phyloP scores from a whole-genome alignment of 2,797 vertebrate species.

The Champsocephalus gunnari region DNA sequence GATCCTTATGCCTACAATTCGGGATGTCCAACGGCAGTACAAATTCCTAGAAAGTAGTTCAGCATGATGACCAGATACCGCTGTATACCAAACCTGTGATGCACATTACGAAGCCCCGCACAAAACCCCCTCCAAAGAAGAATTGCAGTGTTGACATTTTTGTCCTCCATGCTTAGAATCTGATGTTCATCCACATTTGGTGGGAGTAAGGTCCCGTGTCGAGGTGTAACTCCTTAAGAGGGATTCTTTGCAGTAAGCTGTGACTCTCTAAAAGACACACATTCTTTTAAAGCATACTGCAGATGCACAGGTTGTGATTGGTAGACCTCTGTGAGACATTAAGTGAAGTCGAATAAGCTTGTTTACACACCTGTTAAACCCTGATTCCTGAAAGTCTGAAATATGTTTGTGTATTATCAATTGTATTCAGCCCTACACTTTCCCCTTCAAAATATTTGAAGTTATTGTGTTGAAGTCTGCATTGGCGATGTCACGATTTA shows the following conservation, averaged over 20 bases:
- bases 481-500: too few species aligned
- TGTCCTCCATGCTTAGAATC: slow-evolving; percentile 11
- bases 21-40: background rate
- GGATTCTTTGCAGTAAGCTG: background rate
- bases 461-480: slow-evolving; percentile 23
- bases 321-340: background rate
- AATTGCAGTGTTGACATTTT: slow-evolving; percentile 42
- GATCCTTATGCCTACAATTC: slow-evolving; percentile 1
- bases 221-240: slow-evolving; percentile 21
- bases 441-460: slow-evolving; percentile 27
- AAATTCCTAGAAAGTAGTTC: slow-evolving; percentile 16
- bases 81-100: slow-evolving; percentile 29
- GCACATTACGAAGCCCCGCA: slow-evolving; percentile 10
- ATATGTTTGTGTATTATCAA: background rate
- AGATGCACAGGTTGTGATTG: background rate
- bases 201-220: background rate
- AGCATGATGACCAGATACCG: slow-evolving; percentile 20
- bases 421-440: background rate
- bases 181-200: slow-evolving; percentile 24
- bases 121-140: slow-evolving; percentile 7
- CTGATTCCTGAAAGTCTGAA: background rate
- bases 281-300: background rate
- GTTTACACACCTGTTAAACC: background rate
- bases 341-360: background rate
- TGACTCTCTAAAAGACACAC: slow-evolving; percentile 4